These are phyloP conservation scores for Alaudala cheleensis DNA, from an alignment of 2,113 vertebrate species.

Conservation along the genomic window DNA sequence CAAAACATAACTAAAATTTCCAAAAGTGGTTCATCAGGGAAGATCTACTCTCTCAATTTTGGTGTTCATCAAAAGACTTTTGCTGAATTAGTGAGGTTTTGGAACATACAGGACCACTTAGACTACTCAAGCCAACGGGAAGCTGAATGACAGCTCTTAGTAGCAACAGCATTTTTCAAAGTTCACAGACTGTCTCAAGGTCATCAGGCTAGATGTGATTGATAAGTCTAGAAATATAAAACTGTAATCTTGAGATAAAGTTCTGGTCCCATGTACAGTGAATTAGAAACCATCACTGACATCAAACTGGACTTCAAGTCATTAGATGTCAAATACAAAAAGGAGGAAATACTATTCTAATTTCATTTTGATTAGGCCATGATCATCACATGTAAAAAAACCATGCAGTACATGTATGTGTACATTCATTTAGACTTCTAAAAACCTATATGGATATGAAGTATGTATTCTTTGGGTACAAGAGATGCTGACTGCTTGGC, in stretches of 20 bases:
- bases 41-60: background rate
- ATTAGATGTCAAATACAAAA: background rate
- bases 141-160: background rate
- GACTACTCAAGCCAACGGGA: background rate
- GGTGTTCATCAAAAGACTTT: slow-evolving; percentile 27
- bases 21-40: slow-evolving; percentile 34
- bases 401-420: background rate
- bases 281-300: background rate
- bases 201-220: background rate
- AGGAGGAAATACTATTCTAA: background rate
- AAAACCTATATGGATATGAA: background rate
- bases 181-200: background rate
- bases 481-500: background rate
- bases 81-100: slow-evolving; percentile 24
- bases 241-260: background rate
- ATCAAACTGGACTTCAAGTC: background rate
- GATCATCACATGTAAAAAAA: background rate
- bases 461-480: background rate
- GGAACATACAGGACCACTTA: background rate
- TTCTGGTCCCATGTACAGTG: background rate
- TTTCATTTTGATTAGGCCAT: background rate
- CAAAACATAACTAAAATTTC: slow-evolving; percentile 52
- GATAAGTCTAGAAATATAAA: background rate
- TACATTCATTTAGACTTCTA: background rate
- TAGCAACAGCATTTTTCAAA: background rate